Evolutionary conservation across 2,888 invertebrate species (phyloP), one percentile per base, ranked within the genome.

Genomic region (Halictus quadricinctus): DNA sequence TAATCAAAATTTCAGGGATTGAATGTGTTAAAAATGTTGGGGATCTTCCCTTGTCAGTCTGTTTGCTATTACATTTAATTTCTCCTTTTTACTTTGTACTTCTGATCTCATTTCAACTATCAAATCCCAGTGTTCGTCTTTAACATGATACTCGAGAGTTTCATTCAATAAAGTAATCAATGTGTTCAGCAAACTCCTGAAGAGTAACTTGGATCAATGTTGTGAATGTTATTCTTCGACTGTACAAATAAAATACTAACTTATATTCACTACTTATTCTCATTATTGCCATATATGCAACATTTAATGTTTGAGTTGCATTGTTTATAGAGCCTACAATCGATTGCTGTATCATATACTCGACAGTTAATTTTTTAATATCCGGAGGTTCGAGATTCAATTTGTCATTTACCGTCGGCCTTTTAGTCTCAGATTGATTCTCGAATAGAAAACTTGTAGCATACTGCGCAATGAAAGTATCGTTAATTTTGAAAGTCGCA

Each of bases 321-420:
- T 92, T 94, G 69, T 94, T 94, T 13, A 92, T 93, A 79, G 91
- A 91, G 79, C 92, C 91, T 50, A 94, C 83, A 0, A 92, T 91
- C 12, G 94, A 93, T 82, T 93, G 93, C 85, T 94, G 92, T 66
- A 94, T 92, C 91, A 94, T 91, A 76, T 91, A 91, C 79, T 94
- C 93, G 72, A 90, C 91, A 13, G 94, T 92, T 21, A 94, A 81
- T 48, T 91, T 91, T 72, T 89, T 88, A 18, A 88, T 54, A 76
- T 92, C 90, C 3, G 91, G 87, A 29, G 87, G 72, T 72, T 93
- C 91, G 74, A 93, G 90, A 70, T 90, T 87, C 48, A 93, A 84
- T 85, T 92, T 92, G 54, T 90, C 86, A 60, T 91, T 80, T 36
- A n/a, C 60, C 2, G 80, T 88, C 18, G 88, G 86, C 46, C 90